Percentiles rank a stretch among this genome's conserved stretches.
Conservation (phyloP, 2,888 invertebrate species). For the Sialis lutaria region DNA sequence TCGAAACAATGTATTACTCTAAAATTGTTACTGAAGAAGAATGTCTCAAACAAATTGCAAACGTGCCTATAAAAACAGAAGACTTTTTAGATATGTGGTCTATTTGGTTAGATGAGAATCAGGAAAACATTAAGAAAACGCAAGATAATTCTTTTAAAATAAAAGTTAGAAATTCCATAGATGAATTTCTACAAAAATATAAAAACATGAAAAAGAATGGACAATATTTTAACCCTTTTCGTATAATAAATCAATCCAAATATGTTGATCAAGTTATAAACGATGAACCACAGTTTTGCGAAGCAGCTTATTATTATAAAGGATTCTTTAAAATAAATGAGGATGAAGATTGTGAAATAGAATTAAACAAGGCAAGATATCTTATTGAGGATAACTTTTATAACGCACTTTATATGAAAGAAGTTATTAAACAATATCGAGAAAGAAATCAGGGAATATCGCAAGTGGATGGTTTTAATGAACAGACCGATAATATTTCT, state of each 20-base stretch:
- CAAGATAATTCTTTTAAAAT: neutral
- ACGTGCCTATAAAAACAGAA: conserved; percentile 10
- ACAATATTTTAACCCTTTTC: too few relatives aligned
- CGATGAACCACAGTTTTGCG: conserved; percentile 13
- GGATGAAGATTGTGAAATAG: neutral
- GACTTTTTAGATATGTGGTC: conserved; percentile 13
- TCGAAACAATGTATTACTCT: conserved; percentile 11
- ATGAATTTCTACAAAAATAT: conserved; percentile 1
- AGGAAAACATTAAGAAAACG: conserved; percentile 3
- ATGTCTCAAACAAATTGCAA: conserved; percentile 10
- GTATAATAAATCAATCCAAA: conserved; percentile 3
- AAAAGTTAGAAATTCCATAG: neutral
- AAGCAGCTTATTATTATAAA: conserved; percentile 17
- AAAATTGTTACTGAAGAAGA: conserved; percentile 13
- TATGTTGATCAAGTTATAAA: conserved; percentile 13
- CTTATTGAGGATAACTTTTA: conserved; percentile 7
- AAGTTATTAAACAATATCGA: conserved; percentile 5
- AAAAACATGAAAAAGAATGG: neutral
- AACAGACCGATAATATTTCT: conserved; percentile 10
- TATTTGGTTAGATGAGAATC: conserved; percentile 14
- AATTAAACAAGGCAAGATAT: conserved; percentile 1
- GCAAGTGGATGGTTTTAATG: conserved; percentile 12
- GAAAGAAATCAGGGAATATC: too few relatives aligned
- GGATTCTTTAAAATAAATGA: conserved; percentile 10
- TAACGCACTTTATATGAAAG: conserved; percentile 4